A percentile compares a stretch with the other conserved stretches of the same genome.
Evolutionary conservation across 2,797 vertebrate species (phyloP).

Genomic region (Triplophysa bombifrons): DNA sequence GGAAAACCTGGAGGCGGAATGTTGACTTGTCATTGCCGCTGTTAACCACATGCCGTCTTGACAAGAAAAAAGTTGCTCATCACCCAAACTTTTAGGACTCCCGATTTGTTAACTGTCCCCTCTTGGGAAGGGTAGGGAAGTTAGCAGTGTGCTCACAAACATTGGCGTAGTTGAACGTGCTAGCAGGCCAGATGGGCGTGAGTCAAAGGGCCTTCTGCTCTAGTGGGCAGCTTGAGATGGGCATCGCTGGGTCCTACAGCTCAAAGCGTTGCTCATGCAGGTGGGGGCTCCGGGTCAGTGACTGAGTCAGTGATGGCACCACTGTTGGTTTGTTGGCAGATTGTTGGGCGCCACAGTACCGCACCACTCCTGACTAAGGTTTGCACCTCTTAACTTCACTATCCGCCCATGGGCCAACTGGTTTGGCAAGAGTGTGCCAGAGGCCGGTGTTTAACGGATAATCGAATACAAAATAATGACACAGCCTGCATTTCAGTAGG

Average conservation of each 20-base stretch:
- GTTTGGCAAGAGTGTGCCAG: conserved; percentile 78
- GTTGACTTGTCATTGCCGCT: conserved; percentile 57
- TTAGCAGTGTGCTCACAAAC: conserved; percentile 65
- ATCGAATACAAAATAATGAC: conserved; percentile 54
- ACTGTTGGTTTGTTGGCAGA: conserved; percentile 76
- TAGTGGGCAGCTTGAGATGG: conserved; percentile 68
- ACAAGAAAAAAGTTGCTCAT: conserved; percentile 53
- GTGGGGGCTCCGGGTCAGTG: conserved; percentile 79
- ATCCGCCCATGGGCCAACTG: conserved; percentile 83
- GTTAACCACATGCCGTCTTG: conserved; percentile 52
- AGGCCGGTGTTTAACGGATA: conserved; percentile 61
- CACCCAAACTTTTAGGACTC: conserved; percentile 61
- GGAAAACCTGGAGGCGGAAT: conserved; percentile 56
- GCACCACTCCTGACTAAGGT: conserved; percentile 78
- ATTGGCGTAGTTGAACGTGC: conserved; percentile 75
- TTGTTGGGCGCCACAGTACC: conserved; percentile 67
- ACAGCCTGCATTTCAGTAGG: conserved; percentile 14
- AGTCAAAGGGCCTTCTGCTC: conserved; percentile 83
- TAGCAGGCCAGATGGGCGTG: conserved; percentile 81
- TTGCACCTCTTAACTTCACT: conserved; percentile 82
- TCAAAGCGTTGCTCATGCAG: conserved; percentile 75
- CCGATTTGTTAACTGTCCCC: conserved; percentile 55
- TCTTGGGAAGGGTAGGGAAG: conserved; percentile 63
- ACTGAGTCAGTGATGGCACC: conserved; percentile 77
- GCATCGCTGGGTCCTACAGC: conserved; percentile 61